Evolutionary conservation across 2,113 vertebrate species (phyloP).

Genomic region (Astur gentilis): DNA sequence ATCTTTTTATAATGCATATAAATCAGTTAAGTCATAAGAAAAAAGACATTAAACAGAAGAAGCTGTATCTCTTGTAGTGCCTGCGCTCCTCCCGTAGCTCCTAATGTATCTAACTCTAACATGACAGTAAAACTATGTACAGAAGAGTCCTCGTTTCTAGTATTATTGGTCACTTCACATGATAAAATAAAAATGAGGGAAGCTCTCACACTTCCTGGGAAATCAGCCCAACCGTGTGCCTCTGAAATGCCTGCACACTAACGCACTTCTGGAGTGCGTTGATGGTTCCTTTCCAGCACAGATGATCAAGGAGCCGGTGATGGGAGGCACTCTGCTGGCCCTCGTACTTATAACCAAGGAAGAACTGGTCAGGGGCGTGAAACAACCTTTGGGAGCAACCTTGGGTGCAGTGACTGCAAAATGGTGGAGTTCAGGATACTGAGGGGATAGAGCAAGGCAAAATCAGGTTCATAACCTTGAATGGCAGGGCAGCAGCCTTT

Average conservation of each 20-base stretch:
- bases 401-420: not conserved
- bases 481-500: not conserved
- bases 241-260: not conserved
- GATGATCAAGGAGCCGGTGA: not conserved
- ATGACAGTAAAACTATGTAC: not conserved
- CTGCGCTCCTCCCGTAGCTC: fast-evolving
- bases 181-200: not conserved
- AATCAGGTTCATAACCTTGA: not conserved
- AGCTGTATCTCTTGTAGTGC: not conserved
- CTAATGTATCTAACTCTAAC: not conserved
- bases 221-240: not conserved
- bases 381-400: not conserved
- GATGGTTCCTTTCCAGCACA: not conserved
- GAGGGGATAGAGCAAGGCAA: not conserved
- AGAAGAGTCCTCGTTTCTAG: not conserved
- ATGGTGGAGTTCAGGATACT: not conserved
- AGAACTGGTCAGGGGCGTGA: not conserved
- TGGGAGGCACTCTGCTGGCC: not conserved
- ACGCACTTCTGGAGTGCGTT: not conserved
- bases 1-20: not conserved
- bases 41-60: not conserved
- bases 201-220: not conserved
- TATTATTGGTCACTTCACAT: not conserved
- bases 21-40: not conserved
- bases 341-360: not conserved